These are phyloP conservation scores for Passerina amoena DNA, from an alignment of 2,113 vertebrate species.

Conservation along the genomic window DNA sequence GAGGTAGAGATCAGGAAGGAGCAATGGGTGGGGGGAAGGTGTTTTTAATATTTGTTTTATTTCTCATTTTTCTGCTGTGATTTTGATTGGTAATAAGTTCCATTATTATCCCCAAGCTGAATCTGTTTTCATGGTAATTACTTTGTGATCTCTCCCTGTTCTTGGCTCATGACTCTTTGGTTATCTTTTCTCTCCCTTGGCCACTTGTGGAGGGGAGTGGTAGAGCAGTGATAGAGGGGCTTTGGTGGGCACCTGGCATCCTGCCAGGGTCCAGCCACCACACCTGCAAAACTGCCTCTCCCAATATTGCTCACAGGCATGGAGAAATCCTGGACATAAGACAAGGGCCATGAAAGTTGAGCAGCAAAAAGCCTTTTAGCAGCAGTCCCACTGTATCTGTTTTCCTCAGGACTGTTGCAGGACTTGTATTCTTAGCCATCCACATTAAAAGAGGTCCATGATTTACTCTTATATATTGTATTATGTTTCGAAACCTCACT, in stretches of 20 bases:
- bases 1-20: not conserved
- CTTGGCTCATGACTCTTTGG: not conserved
- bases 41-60: not conserved
- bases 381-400: not conserved
- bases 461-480: not conserved
- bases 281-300: not conserved
- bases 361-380: not conserved
- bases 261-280: not conserved
- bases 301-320: not conserved
- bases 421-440: not conserved
- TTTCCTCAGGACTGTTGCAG: rapidly evolving
- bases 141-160: not conserved
- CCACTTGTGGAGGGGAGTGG: not conserved
- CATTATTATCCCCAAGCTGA: not conserved
- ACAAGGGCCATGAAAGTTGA: not conserved
- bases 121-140: not conserved
- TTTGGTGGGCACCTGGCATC: not conserved
- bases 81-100: not conserved
- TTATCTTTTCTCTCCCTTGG: not conserved
- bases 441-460: not conserved
- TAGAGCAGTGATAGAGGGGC: not conserved
- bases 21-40: rapidly evolving
- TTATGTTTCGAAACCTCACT: not conserved
- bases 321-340: not conserved
- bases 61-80: not conserved